A percentile compares a stretch with the other conserved stretches of the same genome.
These are phyloP conservation scores for Crioceris asparagi DNA, from an alignment of 2,888 invertebrate species.

Conservation along the genomic window DNA sequence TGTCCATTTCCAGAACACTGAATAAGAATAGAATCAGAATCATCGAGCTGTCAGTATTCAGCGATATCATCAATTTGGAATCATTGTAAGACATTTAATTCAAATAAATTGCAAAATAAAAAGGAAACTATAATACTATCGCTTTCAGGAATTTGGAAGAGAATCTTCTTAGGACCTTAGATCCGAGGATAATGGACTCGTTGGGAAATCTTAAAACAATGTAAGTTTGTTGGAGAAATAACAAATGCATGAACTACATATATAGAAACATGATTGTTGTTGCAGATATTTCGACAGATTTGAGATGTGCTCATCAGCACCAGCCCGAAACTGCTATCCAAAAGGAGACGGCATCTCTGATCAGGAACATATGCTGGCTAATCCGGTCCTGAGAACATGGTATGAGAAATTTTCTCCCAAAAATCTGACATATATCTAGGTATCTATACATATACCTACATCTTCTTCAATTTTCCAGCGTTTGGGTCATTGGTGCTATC, in stretches of 20 bases:
- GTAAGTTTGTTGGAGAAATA: constrained; percentile 31
- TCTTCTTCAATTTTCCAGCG: constrained; percentile 39
- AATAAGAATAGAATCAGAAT: constrained; percentile 38
- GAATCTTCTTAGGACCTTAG: constrained; percentile 35
- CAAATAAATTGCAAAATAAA: constrained; percentile 7
- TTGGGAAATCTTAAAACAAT: constrained; percentile 38
- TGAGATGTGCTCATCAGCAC: constrained; percentile 44
- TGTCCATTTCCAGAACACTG: constrained; percentile 34
- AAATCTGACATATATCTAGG: too few relatives aligned
- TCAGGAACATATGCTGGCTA: constrained; percentile 46
- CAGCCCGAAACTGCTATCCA: constrained; percentile 46
- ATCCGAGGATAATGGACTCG: constrained; percentile 34
- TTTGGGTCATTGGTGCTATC: constrained; percentile 50
- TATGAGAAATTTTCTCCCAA: constrained; percentile 24
- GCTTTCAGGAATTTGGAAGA: constrained; percentile 27
- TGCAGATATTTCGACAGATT: constrained; percentile 49
- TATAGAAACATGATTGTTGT: constrained; percentile 8
- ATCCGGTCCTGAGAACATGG: constrained; percentile 44
- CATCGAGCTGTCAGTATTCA: constrained; percentile 38
- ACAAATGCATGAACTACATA: background rate
- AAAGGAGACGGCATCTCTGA: constrained; percentile 51
- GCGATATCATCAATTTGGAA: constrained; percentile 37
- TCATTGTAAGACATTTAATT: constrained; percentile 34
- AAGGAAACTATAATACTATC: background rate
- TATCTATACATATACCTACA: too few relatives aligned